Base-by-base conservation (phyloP, 1,140 invertebrate species). In the Coelopa frigida region DNA sequence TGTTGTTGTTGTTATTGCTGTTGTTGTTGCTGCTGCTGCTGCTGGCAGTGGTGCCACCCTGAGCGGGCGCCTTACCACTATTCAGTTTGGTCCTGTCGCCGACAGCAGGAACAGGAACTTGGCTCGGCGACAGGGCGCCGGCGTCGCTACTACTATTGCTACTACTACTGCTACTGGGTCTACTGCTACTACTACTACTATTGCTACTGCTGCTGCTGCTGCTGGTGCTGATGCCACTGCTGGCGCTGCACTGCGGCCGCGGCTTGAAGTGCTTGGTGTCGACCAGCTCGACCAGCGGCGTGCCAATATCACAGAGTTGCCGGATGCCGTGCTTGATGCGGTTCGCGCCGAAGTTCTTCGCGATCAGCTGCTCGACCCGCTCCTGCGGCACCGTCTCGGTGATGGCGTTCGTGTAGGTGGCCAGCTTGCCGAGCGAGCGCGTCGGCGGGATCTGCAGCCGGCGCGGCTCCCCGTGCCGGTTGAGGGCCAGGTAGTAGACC, bases 401-500 rank as follows among this genome's bases (percentile, higher is more conserved):
- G 18, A 88, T 74, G 27, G 80, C 79, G 29, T 77, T 70, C 24
- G 82, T 82, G 59, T 86, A 87, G 22, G 75, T 76, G 32, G 82
- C 80, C 39, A 87, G 72, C 57, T 82, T 81, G 17, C 85, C 85
- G 21, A 87, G 72, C 43, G 81, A 76, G 50, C 82, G 74, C 44
- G 66, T 72, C 41, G 78, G 72, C 33, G 79, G 80, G 17, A 85
- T 74, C 69, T 83, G 78, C 29, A 85, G 81, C 51, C 78, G 78
- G 18, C 84, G 72, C 47, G 84, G 78, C 54, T 76, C 72, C 4
- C 87, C 87, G 31, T 74, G 70, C 48, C 79, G 78, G 62, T 86
- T 84, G 33, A 89, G 69, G 20, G 84, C 87, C 56, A 90, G 71
- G 70, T 85, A 90, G 47, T 81, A 72, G 1, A 83, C 85, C 52